Evolutionary conservation across 2,888 invertebrate genomes (phyloP).

Genomic region (Mechanitis messenoides): DNA sequence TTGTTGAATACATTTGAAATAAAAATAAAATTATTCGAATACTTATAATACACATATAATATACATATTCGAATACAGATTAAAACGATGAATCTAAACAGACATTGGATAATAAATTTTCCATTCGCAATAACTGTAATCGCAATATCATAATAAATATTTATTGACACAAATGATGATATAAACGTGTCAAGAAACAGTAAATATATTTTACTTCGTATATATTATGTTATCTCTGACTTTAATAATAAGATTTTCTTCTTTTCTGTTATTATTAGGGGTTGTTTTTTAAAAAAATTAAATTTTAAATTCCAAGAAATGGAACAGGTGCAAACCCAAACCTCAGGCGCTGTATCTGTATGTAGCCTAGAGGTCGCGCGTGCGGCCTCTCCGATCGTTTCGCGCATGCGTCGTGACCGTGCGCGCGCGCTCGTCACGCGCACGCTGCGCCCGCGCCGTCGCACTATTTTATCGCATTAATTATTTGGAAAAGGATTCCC

Average conservation of each 20-base stretch:
- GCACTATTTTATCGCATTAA: slow-evolving; percentile 76
- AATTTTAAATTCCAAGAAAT: slow-evolving; percentile 24
- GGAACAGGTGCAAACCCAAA: slow-evolving; percentile 26
- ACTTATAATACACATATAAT: background rate
- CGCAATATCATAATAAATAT: too few species aligned
- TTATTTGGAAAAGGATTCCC: slow-evolving; percentile 74
- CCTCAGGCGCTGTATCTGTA: slow-evolving; percentile 13
- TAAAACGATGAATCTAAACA: too few species aligned
- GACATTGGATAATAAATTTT: too few species aligned
- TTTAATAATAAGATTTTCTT: too few species aligned
- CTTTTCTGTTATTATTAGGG: too few species aligned
- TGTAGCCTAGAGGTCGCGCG: slow-evolving; percentile 56
- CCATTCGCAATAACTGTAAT: too few species aligned
- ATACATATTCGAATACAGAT: background rate
- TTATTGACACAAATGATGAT: too few species aligned
- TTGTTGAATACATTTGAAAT: background rate
- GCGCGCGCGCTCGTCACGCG: slow-evolving; percentile 73
- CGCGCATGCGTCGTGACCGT: slow-evolving; percentile 71
- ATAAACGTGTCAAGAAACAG: too few species aligned
- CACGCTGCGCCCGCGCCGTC: slow-evolving; percentile 66
- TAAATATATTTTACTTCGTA: too few species aligned
- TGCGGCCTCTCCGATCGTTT: slow-evolving; percentile 59
- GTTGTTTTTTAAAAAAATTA: too few species aligned
- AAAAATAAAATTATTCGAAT: too few species aligned
- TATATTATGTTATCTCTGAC: too few species aligned